Evolutionary conservation across 53 echinoderm and acorn worm species (phyloP).

Genomic region (Echinometra lucunter): DNA sequence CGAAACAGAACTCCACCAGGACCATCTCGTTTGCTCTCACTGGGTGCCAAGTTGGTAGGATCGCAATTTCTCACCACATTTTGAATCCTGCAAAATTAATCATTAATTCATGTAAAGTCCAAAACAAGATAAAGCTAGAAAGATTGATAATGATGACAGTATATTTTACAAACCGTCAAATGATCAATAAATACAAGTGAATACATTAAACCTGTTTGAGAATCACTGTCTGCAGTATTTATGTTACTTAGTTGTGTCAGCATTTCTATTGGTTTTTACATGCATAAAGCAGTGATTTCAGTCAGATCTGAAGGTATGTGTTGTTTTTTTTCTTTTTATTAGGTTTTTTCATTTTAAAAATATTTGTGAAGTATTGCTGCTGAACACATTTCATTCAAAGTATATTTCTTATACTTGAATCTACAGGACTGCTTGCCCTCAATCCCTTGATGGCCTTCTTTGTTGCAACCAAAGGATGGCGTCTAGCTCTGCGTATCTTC

Average conservation of each 20-base stretch:
- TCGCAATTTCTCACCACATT: background rate
- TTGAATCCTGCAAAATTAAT: background rate
- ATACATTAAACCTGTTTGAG: too few species aligned
- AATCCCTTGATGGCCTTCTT: constrained; percentile 58
- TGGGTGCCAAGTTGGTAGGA: constrained; percentile 73
- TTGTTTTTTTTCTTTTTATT: too few species aligned
- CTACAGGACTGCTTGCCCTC: constrained; percentile 64
- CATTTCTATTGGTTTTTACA: too few species aligned
- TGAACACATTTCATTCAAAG: too few species aligned
- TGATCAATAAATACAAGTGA: too few species aligned
- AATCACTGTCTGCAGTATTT: too few species aligned
- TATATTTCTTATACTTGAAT: background rate
- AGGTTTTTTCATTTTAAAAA: too few species aligned
- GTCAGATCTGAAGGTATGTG: background rate
- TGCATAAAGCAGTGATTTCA: background rate
- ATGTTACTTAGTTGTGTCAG: too few species aligned
- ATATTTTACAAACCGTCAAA: too few species aligned
- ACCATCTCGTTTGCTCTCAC: constrained; percentile 72
- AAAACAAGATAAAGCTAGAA: background rate
- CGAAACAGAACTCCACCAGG: constrained; percentile 72
- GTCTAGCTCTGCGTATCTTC: constrained; percentile 62
- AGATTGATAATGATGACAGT: background rate
- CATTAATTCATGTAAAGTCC: background rate
- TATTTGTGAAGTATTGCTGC: too few species aligned
- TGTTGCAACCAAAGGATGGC: constrained; percentile 65